Evolutionary conservation across 2,888 invertebrate species (phyloP).

Genomic region (Aphrophora alni): DNA sequence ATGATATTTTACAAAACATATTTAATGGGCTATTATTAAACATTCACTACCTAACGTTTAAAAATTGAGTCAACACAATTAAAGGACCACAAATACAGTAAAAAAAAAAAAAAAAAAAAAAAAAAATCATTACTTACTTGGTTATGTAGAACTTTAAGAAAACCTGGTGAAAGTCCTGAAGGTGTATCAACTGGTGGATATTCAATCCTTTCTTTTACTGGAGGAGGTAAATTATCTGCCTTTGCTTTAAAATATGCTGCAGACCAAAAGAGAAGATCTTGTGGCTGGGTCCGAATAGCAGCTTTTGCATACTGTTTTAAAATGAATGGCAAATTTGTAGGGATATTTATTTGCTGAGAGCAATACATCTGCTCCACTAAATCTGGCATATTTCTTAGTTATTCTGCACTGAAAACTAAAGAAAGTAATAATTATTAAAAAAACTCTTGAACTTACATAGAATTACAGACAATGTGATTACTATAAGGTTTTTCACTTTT

Average conservation of each 20-base stretch:
- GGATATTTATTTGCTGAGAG: conserved; percentile 83
- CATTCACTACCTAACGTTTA: too few relatives aligned
- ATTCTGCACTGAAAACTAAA: too few relatives aligned
- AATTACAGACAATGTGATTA: too few relatives aligned
- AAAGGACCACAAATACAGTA: too few relatives aligned
- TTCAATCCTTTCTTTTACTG: conserved; percentile 79
- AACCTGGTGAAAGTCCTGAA: conserved; percentile 79
- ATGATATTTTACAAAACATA: too few relatives aligned
- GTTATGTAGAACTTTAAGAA: conserved; percentile 75
- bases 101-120: too few relatives aligned
- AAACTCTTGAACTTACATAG: too few relatives aligned
- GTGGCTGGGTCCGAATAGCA: conserved; percentile 88
- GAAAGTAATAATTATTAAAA: too few relatives aligned
- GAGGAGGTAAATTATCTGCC: conserved; percentile 77
- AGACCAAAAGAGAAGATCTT: conserved; percentile 85
- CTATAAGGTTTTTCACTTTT: too few relatives aligned
- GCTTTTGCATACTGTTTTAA: conserved; percentile 89
- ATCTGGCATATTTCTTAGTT: conserved; percentile 63
- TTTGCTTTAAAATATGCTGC: conserved; percentile 81
- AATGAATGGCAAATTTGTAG: conserved; percentile 81
- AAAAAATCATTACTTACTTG: conserved; percentile 64
- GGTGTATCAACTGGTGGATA: conserved; percentile 72
- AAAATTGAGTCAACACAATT: too few relatives aligned
- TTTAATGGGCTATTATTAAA: too few relatives aligned
- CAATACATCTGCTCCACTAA: conserved; percentile 76